These are phyloP conservation scores for Stenchaetothrips biformis DNA, from an alignment of 2,888 invertebrate genomes.

Conservation along the genomic window DNA sequence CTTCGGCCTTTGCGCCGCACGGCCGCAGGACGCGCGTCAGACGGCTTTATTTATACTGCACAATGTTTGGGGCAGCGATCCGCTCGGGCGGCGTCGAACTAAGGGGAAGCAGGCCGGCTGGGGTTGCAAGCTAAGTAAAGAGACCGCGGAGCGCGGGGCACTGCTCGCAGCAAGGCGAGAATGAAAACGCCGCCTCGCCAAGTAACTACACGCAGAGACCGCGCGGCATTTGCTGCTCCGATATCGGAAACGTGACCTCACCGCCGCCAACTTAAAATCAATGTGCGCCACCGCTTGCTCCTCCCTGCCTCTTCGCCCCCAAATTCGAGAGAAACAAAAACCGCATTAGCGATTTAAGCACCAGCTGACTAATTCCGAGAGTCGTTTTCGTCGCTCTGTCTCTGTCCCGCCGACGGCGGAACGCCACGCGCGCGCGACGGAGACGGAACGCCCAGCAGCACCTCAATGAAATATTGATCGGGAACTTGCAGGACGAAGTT, in stretches of 20 bases:
- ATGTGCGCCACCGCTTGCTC: background rate
- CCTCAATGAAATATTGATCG: background rate
- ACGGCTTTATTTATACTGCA: background rate
- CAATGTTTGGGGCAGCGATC: conserved; percentile 3
- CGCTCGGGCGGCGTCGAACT: background rate
- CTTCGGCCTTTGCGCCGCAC: too few relatives aligned
- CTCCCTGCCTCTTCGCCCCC: background rate
- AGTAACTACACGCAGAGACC: background rate
- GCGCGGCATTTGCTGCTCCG: background rate
- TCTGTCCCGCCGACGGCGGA: background rate
- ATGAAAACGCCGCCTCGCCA: too few relatives aligned
- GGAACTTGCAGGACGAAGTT: background rate
- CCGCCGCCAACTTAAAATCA: background rate
- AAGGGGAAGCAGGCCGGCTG: background rate
- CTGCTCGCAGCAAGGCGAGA: too few relatives aligned
- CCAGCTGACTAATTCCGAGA: background rate
- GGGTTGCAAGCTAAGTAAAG: background rate
- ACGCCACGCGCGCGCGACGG: background rate
- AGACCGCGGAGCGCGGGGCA: too few relatives aligned
- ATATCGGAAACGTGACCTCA: background rate
- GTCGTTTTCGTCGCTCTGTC: background rate
- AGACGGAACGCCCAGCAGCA: background rate
- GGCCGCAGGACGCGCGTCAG: background rate
- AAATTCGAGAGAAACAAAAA: background rate
- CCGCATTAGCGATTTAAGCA: background rate